Evolutionary conservation across 2,888 invertebrate genomes (phyloP), one percentile per base, ranked within the genome.

Genomic region (Leptinotarsa tumamoca): DNA sequence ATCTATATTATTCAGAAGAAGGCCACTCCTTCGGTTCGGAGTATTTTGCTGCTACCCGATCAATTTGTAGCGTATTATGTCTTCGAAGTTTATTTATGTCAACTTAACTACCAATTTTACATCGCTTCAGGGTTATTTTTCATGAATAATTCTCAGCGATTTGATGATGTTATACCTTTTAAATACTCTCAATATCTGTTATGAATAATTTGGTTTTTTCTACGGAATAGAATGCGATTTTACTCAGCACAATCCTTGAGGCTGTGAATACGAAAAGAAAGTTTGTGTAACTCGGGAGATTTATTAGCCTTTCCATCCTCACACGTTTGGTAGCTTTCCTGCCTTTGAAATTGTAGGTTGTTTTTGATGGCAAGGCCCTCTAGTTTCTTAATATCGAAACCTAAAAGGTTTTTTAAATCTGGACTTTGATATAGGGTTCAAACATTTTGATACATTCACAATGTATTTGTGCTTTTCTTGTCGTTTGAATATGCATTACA

Each of bases 41-140:
- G 13, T 23, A 69, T 43, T 33, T 27, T 56, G 54, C 27, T 15
- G 56, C 18, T 51, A 18, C 54, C 69, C 17, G 69, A n/a, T 69
- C 69, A 69, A 69, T 69, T 69, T 69, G 69, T 69, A 69, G 18
- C 21, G 43, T 70, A 21, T 43, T 18, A 33, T 58, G 70, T 70
- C 70, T 13, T 49, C 49, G 21, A 23, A 58, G 49, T 58, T 58
- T 70, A 70, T 70, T 58, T 49, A 69, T 54, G n/a, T 5, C n/a
- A n/a, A 18, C 33, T n/a, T 69, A 69, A 51, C 69, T 18, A 56
- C 56, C 43, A 27, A 15, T 56, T 43, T 54, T 52, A 51, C 51
- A 52, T 51, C 13, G 68, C 63, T 63, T 7, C 63, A 18, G 43
- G 63, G 63, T 3, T n/a, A 33, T 63, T 63, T 63, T 43, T 43